Conservation (phyloP, 2,113 vertebrate genomes). For the Cyprinodon variegatus region DNA sequence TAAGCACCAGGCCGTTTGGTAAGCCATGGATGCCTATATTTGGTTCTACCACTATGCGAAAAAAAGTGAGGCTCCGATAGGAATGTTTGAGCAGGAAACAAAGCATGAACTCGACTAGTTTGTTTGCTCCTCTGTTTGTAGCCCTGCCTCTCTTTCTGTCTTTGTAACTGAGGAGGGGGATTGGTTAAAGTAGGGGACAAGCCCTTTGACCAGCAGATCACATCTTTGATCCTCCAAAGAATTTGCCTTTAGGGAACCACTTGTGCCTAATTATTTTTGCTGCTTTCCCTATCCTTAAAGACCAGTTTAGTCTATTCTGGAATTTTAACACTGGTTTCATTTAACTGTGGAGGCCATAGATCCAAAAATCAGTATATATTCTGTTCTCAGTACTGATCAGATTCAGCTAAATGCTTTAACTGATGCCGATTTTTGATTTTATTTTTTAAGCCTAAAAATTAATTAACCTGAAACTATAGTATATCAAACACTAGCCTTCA, state of each 20-base stretch:
- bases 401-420: neutral
- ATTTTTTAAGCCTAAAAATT: neutral
- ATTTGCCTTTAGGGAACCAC: neutral
- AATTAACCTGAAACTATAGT: neutral
- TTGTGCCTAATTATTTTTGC: neutral
- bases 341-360: neutral
- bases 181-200: constrained; percentile 3
- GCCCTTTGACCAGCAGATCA: constrained; percentile 1
- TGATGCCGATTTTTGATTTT: too few relatives aligned
- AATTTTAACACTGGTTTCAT: neutral
- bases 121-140: constrained; percentile 48
- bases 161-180: constrained; percentile 2
- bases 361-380: too few relatives aligned
- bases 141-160: constrained; percentile 11
- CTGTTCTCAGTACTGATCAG: too few relatives aligned
- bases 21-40: constrained; percentile 68
- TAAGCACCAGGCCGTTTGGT: constrained; percentile 23
- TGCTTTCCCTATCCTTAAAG: neutral
- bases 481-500: neutral
- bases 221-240: constrained; percentile 20
- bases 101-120: constrained; percentile 44
- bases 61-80: constrained; percentile 52
- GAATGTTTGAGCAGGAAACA: constrained; percentile 68
- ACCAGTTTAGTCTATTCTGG: neutral
- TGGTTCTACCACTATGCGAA: constrained; percentile 49